A percentile compares a stretch with the other conserved stretches of the same genome.
phyloP scores from a whole-genome alignment of 1,140 invertebrate species.

The Aphis gossypii region DNA sequence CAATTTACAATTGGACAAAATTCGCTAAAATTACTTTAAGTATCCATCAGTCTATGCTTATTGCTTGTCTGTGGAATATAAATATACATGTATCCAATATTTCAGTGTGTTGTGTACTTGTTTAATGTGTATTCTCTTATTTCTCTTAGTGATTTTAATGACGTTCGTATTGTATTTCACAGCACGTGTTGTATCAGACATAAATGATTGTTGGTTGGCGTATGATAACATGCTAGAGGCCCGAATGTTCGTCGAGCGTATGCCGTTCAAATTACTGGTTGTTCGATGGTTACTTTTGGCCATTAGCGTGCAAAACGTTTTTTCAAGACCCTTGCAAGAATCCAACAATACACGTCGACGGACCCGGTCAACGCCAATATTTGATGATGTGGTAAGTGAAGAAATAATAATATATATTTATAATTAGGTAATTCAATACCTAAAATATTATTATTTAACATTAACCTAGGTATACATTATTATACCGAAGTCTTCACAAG shows the following conservation, averaged over 20 bases:
- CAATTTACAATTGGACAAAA: not conserved
- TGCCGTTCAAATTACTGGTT: not conserved
- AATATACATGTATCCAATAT: too few relatives aligned
- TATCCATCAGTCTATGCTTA: too few relatives aligned
- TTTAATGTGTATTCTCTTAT: too few relatives aligned
- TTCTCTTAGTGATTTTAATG: not conserved
- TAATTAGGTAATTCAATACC: too few relatives aligned
- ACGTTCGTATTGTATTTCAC: not conserved
- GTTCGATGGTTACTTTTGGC: not conserved
- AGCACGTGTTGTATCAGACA: not conserved
- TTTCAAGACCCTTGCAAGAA: not conserved
- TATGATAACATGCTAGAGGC: conserved; percentile 32
- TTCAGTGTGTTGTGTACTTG: too few relatives aligned
- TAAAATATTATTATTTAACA: too few relatives aligned
- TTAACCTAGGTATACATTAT: too few relatives aligned
- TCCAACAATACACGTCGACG: not conserved
- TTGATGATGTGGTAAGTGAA: conserved; percentile 41
- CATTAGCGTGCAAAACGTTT: not conserved
- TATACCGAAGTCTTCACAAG: too few relatives aligned
- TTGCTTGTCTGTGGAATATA: too few relatives aligned
- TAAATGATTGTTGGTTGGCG: not conserved
- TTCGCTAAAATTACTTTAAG: not conserved
- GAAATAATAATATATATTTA: not conserved
- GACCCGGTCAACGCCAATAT: not conserved
- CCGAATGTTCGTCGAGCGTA: conserved; percentile 21